phyloP scores from a whole-genome alignment of 2,113 vertebrate genomes.

The Lagopus muta region DNA sequence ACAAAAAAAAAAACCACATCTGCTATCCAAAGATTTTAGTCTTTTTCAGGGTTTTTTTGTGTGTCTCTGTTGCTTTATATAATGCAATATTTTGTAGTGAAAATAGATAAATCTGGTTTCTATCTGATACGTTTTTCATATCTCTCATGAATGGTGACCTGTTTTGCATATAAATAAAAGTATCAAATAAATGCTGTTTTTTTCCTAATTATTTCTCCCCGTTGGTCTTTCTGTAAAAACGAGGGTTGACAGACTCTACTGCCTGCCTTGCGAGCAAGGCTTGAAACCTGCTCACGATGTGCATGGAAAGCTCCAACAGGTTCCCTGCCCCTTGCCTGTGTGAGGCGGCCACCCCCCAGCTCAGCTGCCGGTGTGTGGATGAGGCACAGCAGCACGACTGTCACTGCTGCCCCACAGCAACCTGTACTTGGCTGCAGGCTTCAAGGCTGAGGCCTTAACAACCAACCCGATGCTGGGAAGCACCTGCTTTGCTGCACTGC shows the following conservation, averaged over 20 bases:
- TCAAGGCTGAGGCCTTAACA: background rate
- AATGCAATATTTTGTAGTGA: conserved; percentile 98
- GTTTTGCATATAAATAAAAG: conserved; percentile 93
- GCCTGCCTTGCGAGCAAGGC: background rate
- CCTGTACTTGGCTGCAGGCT: background rate
- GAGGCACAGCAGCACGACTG: background rate
- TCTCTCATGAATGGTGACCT: conserved; percentile 90
- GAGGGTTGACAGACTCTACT: background rate
- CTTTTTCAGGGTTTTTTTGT: conserved; percentile 94
- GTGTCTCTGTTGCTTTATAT: conserved; percentile 96
- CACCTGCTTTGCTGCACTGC: background rate
- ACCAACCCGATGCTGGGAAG: background rate
- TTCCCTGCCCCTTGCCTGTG: background rate
- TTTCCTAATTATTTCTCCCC: conserved; percentile 69
- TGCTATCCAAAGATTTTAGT: conserved; percentile 99
- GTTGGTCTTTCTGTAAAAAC: background rate
- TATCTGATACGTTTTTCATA: conserved; percentile 95
- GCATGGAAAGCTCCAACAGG: conserved; percentile 17
- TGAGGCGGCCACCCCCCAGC: rapidly evolving
- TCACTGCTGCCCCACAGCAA: background rate
- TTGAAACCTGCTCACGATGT: background rate
- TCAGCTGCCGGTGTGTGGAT: background rate
- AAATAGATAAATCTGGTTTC: conserved; percentile 95
- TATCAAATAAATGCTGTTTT: conserved; percentile 81
- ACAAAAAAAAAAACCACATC: conserved; percentile 81